A percentile compares a stretch with the other conserved stretches of the same genome.
Evolutionary conservation across 2,888 invertebrate species (phyloP).

Genomic region (Biston stratarius): DNA sequence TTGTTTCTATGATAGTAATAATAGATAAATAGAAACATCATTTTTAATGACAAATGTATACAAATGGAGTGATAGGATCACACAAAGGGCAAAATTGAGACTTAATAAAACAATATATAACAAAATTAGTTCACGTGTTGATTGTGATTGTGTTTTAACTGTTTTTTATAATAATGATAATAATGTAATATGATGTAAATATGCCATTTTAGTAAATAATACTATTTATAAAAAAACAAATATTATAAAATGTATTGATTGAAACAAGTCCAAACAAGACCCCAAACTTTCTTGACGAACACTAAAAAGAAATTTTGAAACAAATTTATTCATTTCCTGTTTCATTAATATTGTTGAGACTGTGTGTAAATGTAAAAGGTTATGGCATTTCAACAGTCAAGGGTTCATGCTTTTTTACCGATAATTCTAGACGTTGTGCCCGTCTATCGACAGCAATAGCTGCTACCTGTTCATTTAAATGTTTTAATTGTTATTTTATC

Average conservation of each 20-base stretch:
- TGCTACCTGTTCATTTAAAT: constrained; percentile 70
- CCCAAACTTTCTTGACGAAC: too few relatives aligned
- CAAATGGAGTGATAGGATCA: constrained; percentile 11
- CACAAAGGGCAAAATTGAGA: background rate
- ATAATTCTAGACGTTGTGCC: constrained; percentile 70
- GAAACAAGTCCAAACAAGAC: too few relatives aligned
- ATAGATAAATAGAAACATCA: constrained; percentile 25
- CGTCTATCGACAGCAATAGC: constrained; percentile 57
- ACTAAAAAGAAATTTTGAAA: background rate
- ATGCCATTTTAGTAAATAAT: too few relatives aligned
- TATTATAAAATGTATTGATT: too few relatives aligned
- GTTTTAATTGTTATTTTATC: constrained; percentile 12
- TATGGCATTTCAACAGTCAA: constrained; percentile 26
- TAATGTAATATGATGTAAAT: too few relatives aligned
- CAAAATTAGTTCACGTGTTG: too few relatives aligned
- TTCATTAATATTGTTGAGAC: background rate
- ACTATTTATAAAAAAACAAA: too few relatives aligned
- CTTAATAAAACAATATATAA: background rate
- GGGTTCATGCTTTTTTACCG: constrained; percentile 66
- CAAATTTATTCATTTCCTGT: background rate
- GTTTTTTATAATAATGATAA: too few relatives aligned
- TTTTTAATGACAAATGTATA: constrained; percentile 4
- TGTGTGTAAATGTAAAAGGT: constrained; percentile 21
- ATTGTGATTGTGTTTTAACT: too few relatives aligned
- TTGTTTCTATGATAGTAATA: background rate